Evolutionary conservation across 2,888 invertebrate genomes (phyloP).

Genomic region (Lathronympha strigana): DNA sequence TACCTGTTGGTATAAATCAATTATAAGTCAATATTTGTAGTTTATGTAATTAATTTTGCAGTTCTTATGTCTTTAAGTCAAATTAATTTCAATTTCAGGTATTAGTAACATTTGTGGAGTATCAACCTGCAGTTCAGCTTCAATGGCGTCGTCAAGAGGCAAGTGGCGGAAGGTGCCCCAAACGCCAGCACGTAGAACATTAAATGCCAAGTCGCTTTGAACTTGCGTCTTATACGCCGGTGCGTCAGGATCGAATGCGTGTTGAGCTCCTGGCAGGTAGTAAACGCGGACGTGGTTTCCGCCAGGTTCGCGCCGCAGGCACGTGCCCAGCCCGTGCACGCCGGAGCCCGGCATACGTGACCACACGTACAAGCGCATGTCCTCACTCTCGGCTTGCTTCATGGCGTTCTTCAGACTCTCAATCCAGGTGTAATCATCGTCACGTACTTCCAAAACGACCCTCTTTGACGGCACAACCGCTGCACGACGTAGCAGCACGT

Average conservation of each 20-base stretch:
- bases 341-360: conserved; percentile 89
- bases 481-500: conserved; percentile 87
- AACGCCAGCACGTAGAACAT: conserved; percentile 90
- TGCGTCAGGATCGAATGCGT: conserved; percentile 82
- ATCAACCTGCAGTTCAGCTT: too few relatives aligned
- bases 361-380: conserved; percentile 85
- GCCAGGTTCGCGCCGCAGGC: conserved; percentile 94
- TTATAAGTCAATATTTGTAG: too few relatives aligned
- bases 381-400: conserved; percentile 85
- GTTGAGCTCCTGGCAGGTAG: conserved; percentile 87
- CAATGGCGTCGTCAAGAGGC: conserved; percentile 79
- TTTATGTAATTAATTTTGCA: too few relatives aligned
- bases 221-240: conserved; percentile 86
- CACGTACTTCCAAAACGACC: conserved; percentile 87
- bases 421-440: conserved; percentile 90
- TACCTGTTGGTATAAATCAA: too few relatives aligned
- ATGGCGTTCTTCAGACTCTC: conserved; percentile 90
- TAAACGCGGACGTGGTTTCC: conserved; percentile 90
- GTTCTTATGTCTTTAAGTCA: too few relatives aligned
- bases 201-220: conserved; percentile 91
- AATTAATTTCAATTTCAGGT: too few relatives aligned
- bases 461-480: conserved; percentile 59
- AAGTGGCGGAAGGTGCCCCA: conserved; percentile 96
- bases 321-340: conserved; percentile 94
- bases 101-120: too few relatives aligned